Percentiles rank a stretch among this genome's conserved stretches.
Evolutionary conservation across 2,113 vertebrate species (phyloP).

Genomic region (Entomyzon cyanotis): DNA sequence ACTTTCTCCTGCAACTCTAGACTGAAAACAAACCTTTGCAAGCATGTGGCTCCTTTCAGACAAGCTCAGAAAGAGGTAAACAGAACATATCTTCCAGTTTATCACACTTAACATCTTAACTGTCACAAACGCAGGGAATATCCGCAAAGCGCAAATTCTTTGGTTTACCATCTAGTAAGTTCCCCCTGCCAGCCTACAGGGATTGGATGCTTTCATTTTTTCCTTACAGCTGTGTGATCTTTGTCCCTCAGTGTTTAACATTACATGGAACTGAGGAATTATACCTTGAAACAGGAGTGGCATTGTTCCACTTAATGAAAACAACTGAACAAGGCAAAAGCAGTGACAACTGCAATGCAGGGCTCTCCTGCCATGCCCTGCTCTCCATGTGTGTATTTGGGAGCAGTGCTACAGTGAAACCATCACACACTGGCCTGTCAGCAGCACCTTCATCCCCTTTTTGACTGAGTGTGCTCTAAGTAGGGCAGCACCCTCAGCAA

Average conservation of each 20-base stretch:
- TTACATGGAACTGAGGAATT: not conserved
- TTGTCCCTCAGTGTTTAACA: not conserved
- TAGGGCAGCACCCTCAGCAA: not conserved
- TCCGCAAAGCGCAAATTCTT: not conserved
- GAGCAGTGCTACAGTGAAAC: not conserved
- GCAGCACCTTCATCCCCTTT: not conserved
- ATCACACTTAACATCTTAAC: not conserved
- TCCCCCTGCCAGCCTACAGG: not conserved
- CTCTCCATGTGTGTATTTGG: not conserved
- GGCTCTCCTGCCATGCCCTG: fast-evolving
- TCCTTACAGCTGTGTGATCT: not conserved
- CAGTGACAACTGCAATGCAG: not conserved
- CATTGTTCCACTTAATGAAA: not conserved
- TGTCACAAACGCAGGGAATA: not conserved
- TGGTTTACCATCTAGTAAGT: not conserved
- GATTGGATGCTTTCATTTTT: not conserved
- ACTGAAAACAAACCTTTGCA: not conserved
- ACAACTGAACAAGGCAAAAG: not conserved
- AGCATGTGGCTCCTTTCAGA: not conserved
- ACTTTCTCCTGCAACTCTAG: not conserved
- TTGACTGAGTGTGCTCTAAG: not conserved
- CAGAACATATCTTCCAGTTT: not conserved
- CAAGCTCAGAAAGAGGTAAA: not conserved
- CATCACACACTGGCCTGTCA: not conserved
- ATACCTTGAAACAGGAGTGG: not conserved